Base-by-base conservation (phyloP, 2,888 invertebrate genomes). In the Ceraclea dissimilis region DNA sequence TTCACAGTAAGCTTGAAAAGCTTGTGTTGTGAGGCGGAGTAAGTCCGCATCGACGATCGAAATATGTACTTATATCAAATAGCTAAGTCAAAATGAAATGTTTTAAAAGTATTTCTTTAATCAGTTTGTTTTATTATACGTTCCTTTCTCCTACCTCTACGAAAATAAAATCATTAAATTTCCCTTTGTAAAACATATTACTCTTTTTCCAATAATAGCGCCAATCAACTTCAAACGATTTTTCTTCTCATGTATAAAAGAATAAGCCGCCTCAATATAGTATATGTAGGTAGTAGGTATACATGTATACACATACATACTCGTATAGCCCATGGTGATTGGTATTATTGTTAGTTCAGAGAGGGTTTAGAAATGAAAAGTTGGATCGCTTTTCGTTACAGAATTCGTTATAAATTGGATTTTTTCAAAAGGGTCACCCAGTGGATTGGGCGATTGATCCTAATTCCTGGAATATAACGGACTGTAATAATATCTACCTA, bases 381-480 rank as follows among this genome's bases (percentile, higher is more conserved):
- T 46, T 46, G 46, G 16, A 46, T 19, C 20, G 46, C 46, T 13
- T 46, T 46, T 46, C 19, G 39, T 16, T 19, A 19, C 46, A 20
- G 46, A 46, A 46, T 19, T 19, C 20, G 46, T 46, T 46, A 46
- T 46, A 46, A 46, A 46, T 46, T 46, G 46, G 46, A 46, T 46
- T 46, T 39, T 46, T 46, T 46, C 46, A 46, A 46, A 54, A 48
- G 48, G 54, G 54, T 54, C 54, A 22, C 39, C 10, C 13, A 17
- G 44, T 22, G 49, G 47, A 53, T 48, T n/a, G n/a, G 43, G 43
- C n/a, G 17, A 43, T 46, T 46, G 19, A 49, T 49, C 55, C 55
- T 55, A 55, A 55, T 51, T 55, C 50, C 50, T 55, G 49, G 49
- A 55, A 55, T 43, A 55, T 55, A 49, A 50, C 34, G 49, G 39